A percentile compares a stretch with the other conserved stretches of the same genome.
Evolutionary conservation across 2,888 invertebrate species (phyloP).

Genomic region (Drosophila gaucha): DNA sequence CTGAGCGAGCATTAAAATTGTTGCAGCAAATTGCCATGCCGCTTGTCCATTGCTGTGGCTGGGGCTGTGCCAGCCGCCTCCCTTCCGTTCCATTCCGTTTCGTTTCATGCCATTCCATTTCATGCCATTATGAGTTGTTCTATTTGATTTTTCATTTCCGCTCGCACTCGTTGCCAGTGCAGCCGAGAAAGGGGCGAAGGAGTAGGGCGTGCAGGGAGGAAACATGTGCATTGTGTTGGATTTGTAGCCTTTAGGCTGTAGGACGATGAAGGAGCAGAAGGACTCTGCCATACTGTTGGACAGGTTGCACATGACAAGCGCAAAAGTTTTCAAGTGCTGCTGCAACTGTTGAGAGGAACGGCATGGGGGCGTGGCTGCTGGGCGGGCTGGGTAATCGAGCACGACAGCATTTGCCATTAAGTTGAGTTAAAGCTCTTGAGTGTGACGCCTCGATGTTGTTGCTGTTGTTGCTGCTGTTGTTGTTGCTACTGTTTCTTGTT

Average conservation of each 20-base stretch:
- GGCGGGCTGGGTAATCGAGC: slow-evolving; percentile 62
- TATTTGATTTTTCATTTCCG: slow-evolving; percentile 75
- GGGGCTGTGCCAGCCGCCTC: slow-evolving; percentile 10
- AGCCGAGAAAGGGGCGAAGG: not conserved
- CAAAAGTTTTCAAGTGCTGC: slow-evolving; percentile 68
- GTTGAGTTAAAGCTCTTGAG: slow-evolving; percentile 64
- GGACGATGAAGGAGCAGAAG: slow-evolving; percentile 38
- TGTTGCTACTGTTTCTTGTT: slow-evolving; percentile 9
- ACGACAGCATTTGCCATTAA: slow-evolving; percentile 74
- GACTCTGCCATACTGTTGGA: slow-evolving; percentile 61
- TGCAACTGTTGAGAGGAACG: slow-evolving; percentile 28
- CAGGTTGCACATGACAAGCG: slow-evolving; percentile 76
- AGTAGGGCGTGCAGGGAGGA: slow-evolving; percentile 28
- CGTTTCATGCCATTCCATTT: slow-evolving; percentile 5
- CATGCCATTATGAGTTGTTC: slow-evolving; percentile 67
- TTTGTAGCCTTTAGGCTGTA: slow-evolving; percentile 71
- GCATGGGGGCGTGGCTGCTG: not conserved
- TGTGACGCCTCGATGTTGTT: slow-evolving; percentile 19
- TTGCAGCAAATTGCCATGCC: slow-evolving; percentile 59
- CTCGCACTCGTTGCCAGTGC: slow-evolving; percentile 40
- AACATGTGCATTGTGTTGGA: slow-evolving; percentile 73
- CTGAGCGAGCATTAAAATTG: slow-evolving; percentile 9
- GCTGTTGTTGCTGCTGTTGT: slow-evolving; percentile 4
- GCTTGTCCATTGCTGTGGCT: slow-evolving; percentile 13
- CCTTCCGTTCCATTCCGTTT: slow-evolving; percentile 15